A percentile compares a stretch with the other conserved stretches of the same genome.
phyloP scores from a whole-genome alignment of 2,797 vertebrate genomes.

The Danio jaintianensis region DNA sequence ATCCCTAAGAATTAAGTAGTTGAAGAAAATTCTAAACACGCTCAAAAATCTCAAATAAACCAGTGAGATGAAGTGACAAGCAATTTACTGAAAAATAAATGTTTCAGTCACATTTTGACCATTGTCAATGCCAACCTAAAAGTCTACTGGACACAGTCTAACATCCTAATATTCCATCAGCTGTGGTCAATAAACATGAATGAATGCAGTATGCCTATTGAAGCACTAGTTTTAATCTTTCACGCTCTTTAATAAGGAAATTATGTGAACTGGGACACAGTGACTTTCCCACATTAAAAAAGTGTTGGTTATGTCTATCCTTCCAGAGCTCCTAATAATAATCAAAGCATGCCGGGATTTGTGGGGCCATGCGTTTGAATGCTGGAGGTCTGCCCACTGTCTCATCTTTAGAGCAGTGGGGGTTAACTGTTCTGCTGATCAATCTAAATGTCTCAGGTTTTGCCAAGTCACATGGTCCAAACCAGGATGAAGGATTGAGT shows the following conservation, averaged over 20 bases:
- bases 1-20: too few species aligned
- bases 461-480: slow-evolving; percentile 28
- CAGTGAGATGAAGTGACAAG: too few species aligned
- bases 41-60: too few species aligned
- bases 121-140: too few species aligned
- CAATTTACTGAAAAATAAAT: too few species aligned
- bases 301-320: background rate
- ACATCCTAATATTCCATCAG: too few species aligned
- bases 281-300: background rate
- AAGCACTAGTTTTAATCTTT: background rate
- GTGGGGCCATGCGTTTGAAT: background rate
- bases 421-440: slow-evolving; percentile 20
- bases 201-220: too few species aligned
- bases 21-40: too few species aligned
- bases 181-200: too few species aligned
- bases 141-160: too few species aligned
- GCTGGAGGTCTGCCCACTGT: background rate
- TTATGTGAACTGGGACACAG: background rate
- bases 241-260: background rate
- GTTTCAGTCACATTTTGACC: too few species aligned
- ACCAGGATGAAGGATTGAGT: background rate
- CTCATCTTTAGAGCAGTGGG: slow-evolving; percentile 13
- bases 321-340: slow-evolving; percentile 6
- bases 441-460: slow-evolving; percentile 24
- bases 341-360: slow-evolving; percentile 18